Evolutionary conservation across 2,888 invertebrate genomes (phyloP), one percentile per base, ranked within the genome.

Genomic region (Clusia tigrina): DNA sequence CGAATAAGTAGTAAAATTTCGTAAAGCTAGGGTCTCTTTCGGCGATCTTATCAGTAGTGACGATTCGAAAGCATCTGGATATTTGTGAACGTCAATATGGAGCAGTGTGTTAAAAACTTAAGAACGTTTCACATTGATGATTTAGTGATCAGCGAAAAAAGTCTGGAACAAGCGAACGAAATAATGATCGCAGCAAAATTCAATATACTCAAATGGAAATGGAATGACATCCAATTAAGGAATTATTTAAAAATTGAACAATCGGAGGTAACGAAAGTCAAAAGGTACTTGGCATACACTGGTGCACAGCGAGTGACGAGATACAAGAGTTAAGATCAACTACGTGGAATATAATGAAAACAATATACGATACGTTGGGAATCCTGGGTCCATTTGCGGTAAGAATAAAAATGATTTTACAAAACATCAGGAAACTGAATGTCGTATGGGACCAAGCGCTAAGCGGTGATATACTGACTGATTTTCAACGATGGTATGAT

Each of bases 171-270:
- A 2, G 58, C 64, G 15, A 63, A 48, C 9, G 26, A 60, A n/a
- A 64, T 68, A 20, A 67, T 69, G 64, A 23, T 17, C 17, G 53
- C 52, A 1, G 68, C 60, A 2, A 60, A 59, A 46, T 67, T 68
- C 46, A 62, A 66, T 17, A 42, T 70, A 24, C 51, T 65, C 6
- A 67, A 69, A 46, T 69, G 68, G 67, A 68, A 65, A 58, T 57
- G 64, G 32, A 62, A 62, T 12, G 12, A n/a, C n/a, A n/a, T n/a
- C n/a, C n/a, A n/a, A n/a, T n/a, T n/a, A n/a, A n/a, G n/a, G n/a
- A n/a, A n/a, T n/a, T n/a, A n/a, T n/a, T n/a, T n/a, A n/a, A n/a
- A n/a, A n/a, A n/a, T 5, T 12, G 32, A 48, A 46, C 60, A n/a
- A 5, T 53, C 1, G 24, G n/a, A 3, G 42, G 48, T 26, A 46